Evolutionary conservation across 2,888 invertebrate species (phyloP).

Genomic region (Lacanobia wlatinum): DNA sequence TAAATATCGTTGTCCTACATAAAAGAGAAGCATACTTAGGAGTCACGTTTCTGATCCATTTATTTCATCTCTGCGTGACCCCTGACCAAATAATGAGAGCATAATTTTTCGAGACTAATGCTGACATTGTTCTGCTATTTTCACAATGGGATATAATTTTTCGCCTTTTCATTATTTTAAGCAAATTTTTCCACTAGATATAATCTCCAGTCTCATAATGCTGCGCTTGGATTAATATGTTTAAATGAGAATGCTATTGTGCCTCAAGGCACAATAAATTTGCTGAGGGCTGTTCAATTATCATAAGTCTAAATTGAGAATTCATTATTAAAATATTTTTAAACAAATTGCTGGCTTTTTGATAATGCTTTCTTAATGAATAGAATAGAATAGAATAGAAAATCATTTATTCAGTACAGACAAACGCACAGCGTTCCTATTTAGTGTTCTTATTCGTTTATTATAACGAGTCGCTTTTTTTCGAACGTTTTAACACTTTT

Average conservation of each 20-base stretch:
- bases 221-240: conserved; percentile 4
- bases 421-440: too few relatives aligned
- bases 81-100: conserved; percentile 8
- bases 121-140: conserved; percentile 31
- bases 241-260: not conserved
- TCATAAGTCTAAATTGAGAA: too few relatives aligned
- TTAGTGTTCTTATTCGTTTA: too few relatives aligned
- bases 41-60: conserved; percentile 51
- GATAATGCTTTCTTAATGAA: too few relatives aligned
- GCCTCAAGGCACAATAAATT: not conserved
- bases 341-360: too few relatives aligned
- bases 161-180: conserved; percentile 21
- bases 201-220: conserved; percentile 9
- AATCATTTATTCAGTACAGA: too few relatives aligned
- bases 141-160: conserved; percentile 10
- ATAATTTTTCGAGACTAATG: conserved; percentile 23
- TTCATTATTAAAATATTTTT: too few relatives aligned
- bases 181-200: conserved; percentile 22
- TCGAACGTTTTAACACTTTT: too few relatives aligned
- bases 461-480: too few relatives aligned
- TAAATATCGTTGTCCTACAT: conserved; percentile 11
- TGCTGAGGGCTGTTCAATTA: not conserved
- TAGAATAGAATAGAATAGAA: too few relatives aligned
- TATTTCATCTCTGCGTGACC: conserved; percentile 42
- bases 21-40: conserved; percentile 18